Evolutionary conservation across 1,140 invertebrate genomes (phyloP), one percentile per base, ranked within the genome.

Genomic region (Diplogasteroides magnus): DNA sequence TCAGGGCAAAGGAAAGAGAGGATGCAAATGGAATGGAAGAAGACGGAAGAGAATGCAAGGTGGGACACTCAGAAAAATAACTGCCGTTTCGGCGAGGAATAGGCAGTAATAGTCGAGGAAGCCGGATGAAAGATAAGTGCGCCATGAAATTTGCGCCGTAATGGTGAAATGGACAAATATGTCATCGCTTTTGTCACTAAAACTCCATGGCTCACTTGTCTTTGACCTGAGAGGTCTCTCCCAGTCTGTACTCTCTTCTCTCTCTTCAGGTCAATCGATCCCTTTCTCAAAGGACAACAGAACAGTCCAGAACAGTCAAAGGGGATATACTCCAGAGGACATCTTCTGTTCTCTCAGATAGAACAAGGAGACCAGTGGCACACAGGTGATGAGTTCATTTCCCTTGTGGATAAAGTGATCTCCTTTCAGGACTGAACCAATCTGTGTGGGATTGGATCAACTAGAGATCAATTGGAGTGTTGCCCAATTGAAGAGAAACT

Each of bases 381-480:
- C n/a, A n/a, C n/a, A n/a, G n/a, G n/a, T n/a, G n/a, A n/a, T n/a
- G n/a, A n/a, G n/a, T n/a, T n/a, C n/a, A n/a, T n/a, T n/a, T n/a
- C n/a, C n/a, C n/a, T n/a, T n/a, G n/a, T n/a, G n/a, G n/a, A n/a
- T n/a, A n/a, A n/a, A n/a, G n/a, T n/a, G n/a, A 3, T 48, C 37
- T 11, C 6, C 37, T 19, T 19, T 48, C 6, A 48, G 19, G 37
- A 48, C 37, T 19, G 56, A 57, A 11, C 61, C 57, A 28, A 57
- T 57, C 29, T 74, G 69, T 63, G 69, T 67, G 23, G 69, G 69
- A 26, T 73, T 74, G 69, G 73, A 74, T 29, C 68, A 66, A 19
- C 25, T 75, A 29, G 74, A 75, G 59, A 75, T 75, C 59, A 75
- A 75, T 63, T 75, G 74, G 74, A 64, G 59, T 67, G 74, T 75